phyloP scores from a whole-genome alignment of 2,797 vertebrate species.

The Anguilla marmorata region DNA sequence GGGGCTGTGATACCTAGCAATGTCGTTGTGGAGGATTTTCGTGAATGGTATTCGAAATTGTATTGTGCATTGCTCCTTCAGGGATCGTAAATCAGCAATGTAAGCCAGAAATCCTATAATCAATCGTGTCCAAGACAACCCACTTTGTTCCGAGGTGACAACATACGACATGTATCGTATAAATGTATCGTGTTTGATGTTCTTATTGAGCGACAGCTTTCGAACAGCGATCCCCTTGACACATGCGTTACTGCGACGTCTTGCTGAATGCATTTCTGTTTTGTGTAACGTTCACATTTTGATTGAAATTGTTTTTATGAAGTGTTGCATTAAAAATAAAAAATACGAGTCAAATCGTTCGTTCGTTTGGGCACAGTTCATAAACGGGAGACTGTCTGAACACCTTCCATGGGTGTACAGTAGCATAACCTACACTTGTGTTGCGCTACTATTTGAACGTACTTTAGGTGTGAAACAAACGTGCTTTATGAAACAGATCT shows the following conservation, averaged over 20 bases:
- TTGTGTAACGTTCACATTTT: neutral
- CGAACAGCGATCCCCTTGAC: neutral
- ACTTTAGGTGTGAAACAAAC: neutral
- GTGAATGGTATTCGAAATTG: neutral
- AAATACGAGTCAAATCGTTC: neutral
- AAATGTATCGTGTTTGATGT: neutral
- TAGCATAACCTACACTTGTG: neutral
- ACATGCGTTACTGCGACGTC: neutral
- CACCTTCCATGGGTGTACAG: neutral
- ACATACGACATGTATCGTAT: neutral
- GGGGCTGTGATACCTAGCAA: neutral
- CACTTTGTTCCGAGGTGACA: neutral
- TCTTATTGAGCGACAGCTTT: neutral
- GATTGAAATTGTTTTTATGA: neutral
- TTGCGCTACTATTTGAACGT: neutral
- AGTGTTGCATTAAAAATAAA: neutral
- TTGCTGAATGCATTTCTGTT: neutral
- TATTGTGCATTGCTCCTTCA: neutral
- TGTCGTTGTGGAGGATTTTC: neutral
- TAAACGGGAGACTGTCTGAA: neutral
- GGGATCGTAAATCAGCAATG: neutral
- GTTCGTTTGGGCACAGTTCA: neutral
- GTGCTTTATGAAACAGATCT: neutral
- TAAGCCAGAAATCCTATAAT: neutral
- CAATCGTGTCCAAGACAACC: neutral